phyloP scores from a whole-genome alignment of 2,113 vertebrate genomes.

The Chionis minor region DNA sequence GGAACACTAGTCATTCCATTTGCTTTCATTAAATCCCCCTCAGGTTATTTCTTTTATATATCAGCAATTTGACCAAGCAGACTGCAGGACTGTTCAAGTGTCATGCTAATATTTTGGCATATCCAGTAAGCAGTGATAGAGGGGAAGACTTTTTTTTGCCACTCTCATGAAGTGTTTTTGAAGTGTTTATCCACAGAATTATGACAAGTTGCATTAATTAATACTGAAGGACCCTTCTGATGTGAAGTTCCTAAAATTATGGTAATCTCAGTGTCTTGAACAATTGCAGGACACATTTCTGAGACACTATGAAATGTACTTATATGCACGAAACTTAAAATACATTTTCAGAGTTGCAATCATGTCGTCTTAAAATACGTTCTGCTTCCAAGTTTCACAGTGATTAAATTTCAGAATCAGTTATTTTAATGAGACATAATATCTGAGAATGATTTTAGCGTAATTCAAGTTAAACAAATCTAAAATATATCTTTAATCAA shows the following conservation, averaged over 20 bases:
- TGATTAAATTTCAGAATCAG: not conserved
- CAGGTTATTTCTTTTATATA: slow-evolving; percentile 38
- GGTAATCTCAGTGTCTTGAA: not conserved
- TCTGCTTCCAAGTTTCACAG: not conserved
- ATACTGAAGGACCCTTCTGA: not conserved
- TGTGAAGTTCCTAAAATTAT: not conserved
- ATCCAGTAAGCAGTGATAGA: not conserved
- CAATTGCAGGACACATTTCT: not conserved
- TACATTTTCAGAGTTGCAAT: not conserved
- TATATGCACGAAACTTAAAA: not conserved
- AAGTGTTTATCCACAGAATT: not conserved
- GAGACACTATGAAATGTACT: not conserved
- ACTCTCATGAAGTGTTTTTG: not conserved
- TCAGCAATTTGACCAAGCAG: not conserved
- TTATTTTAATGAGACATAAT: not conserved
- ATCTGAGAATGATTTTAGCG: not conserved
- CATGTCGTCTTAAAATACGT: not conserved
- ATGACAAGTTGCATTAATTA: slow-evolving; percentile 13
- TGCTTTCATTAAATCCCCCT: slow-evolving; percentile 14
- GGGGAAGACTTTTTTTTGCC: not conserved
- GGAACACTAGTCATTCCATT: not conserved
- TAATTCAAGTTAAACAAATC: not conserved
- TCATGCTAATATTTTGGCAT: slow-evolving; percentile 49
- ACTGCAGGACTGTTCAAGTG: not conserved
- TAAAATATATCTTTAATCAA: not conserved